Conservation (phyloP, 2,797 vertebrate species). For the Lepilemur septentrionalis region DNA sequence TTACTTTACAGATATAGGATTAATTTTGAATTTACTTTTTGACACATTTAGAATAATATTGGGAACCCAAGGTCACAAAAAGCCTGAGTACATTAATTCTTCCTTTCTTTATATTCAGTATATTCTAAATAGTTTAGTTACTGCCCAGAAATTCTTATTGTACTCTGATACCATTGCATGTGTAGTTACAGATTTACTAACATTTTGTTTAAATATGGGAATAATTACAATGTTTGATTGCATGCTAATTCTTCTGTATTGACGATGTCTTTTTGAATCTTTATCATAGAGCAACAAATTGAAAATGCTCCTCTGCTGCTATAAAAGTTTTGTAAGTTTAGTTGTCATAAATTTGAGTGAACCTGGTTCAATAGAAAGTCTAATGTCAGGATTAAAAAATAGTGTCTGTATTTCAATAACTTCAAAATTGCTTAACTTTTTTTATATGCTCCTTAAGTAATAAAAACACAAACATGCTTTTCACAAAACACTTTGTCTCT, state of each 20-base stretch:
- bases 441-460: slow-evolving; percentile 16
- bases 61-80: neutral
- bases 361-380: neutral
- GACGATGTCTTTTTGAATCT: neutral
- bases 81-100: neutral
- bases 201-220: neutral
- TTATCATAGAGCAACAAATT: neutral
- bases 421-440: neutral
- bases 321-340: neutral
- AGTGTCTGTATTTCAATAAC: neutral
- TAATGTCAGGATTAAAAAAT: neutral
- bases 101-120: neutral
- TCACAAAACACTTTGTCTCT: slow-evolving; percentile 6
- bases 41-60: neutral
- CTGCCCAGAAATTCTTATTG: neutral
- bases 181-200: neutral
- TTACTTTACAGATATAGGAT: neutral
- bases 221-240: neutral
- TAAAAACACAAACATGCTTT: neutral
- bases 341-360: neutral
- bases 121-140: neutral
- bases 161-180: neutral
- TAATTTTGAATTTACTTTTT: neutral
- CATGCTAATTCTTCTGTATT: neutral
- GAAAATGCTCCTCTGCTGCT: neutral